phyloP scores from a whole-genome alignment of 2,888 invertebrate genomes.

The Drosophila pseudotalamancana region DNA sequence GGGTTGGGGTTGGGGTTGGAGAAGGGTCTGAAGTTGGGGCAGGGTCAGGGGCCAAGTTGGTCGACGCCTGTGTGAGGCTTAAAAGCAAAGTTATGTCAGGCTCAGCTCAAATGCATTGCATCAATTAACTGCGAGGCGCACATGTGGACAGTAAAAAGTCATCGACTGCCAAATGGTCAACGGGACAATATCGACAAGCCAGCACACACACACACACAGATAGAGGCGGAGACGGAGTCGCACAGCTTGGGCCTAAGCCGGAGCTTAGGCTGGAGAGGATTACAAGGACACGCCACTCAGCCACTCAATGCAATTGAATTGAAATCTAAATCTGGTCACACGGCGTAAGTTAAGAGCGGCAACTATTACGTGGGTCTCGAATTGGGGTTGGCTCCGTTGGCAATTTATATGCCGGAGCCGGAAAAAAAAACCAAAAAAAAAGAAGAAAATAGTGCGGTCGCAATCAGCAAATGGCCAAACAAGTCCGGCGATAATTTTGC shows the following conservation, averaged over 20 bases:
- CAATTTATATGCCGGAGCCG: constrained; percentile 49
- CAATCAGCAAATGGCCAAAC: constrained; percentile 69
- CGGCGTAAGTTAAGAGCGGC: constrained; percentile 33
- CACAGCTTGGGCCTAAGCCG: constrained; percentile 28
- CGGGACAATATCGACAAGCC: constrained; percentile 22
- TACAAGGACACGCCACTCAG: constrained; percentile 44
- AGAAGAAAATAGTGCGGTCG: constrained; percentile 48
- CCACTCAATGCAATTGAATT: constrained; percentile 69
- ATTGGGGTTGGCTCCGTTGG: constrained; percentile 9
- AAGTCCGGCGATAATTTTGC: constrained; percentile 33
- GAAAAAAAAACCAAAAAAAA: too few relatives aligned
- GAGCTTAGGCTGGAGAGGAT: constrained; percentile 48
- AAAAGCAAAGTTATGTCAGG: constrained; percentile 73
- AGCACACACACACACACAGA: constrained; percentile 1
- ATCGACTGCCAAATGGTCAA: constrained; percentile 66
- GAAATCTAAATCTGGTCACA: constrained; percentile 61
- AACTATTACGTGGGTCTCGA: constrained; percentile 32
- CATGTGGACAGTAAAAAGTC: constrained; percentile 70
- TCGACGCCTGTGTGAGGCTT: constrained; percentile 42
- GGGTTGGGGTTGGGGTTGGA: neutral
- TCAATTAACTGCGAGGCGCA: constrained; percentile 63
- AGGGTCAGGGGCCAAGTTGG: neutral
- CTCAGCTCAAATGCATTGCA: constrained; percentile 67
- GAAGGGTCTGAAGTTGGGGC: too few relatives aligned
- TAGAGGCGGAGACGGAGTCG: neutral